phyloP scores from a whole-genome alignment of 2,888 invertebrate genomes.

The Fragum sueziense region DNA sequence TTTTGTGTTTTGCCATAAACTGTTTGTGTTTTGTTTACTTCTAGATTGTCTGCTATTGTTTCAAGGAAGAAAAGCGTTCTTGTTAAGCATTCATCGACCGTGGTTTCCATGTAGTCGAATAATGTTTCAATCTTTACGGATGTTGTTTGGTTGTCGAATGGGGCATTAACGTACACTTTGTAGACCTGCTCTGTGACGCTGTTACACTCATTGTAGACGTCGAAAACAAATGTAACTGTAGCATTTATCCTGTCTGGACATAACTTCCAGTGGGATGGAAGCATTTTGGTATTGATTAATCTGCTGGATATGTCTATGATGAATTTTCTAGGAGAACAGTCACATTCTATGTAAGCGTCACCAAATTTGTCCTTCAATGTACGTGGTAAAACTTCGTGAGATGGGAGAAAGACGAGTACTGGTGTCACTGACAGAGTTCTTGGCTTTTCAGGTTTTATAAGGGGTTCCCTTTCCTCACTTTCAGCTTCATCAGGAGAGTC shows the following conservation, averaged over 20 bases:
- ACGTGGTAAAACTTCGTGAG: conserved; percentile 35
- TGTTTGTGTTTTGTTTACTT: conserved; percentile 22
- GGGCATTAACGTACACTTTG: conserved; percentile 59
- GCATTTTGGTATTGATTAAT: conserved; percentile 7
- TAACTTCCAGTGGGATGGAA: conserved; percentile 11
- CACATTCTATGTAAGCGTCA: conserved; percentile 51
- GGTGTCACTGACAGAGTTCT: conserved; percentile 9
- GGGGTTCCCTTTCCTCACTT: not conserved
- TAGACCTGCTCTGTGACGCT: conserved; percentile 56
- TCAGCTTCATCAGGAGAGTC: not conserved
- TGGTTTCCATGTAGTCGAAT: conserved; percentile 61
- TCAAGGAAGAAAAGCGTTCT: conserved; percentile 58
- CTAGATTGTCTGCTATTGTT: conserved; percentile 52
- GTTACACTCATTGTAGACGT: conserved; percentile 55
- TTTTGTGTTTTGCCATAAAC: conserved; percentile 21
- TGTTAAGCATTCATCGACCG: conserved; percentile 57
- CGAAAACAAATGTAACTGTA: conserved; percentile 46
- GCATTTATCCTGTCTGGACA: conserved; percentile 18
- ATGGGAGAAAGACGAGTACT: conserved; percentile 54
- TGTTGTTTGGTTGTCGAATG: conserved; percentile 25
- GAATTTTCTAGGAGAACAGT: conserved; percentile 67
- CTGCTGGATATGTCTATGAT: conserved; percentile 62
- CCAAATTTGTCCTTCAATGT: conserved; percentile 49
- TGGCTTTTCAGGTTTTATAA: not conserved
- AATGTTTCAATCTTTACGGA: conserved; percentile 59